Conservation (phyloP, 2,113 vertebrate genomes). For the Balaenoptera acutorostrata region DNA sequence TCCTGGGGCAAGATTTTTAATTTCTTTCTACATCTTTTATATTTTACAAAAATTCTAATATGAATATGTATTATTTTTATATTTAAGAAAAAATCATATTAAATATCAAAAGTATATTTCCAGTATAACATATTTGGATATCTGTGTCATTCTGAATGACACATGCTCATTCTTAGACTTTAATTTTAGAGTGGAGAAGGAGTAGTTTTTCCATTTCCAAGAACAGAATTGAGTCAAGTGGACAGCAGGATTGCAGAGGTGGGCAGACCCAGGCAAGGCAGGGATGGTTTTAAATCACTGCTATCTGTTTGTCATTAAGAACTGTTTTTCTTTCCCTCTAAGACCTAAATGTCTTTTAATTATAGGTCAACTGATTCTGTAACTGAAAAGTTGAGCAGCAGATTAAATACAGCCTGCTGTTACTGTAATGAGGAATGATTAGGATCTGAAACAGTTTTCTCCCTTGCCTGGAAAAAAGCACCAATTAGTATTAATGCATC, state of each 20-base stretch:
- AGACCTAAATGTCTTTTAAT: slow-evolving; percentile 53
- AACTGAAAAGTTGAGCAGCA: slow-evolving; percentile 59
- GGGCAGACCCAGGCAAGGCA: background rate
- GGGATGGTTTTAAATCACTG: background rate
- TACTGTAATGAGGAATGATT: slow-evolving; percentile 78
- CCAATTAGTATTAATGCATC: slow-evolving; percentile 85
- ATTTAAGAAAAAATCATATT: background rate
- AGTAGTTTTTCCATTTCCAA: background rate
- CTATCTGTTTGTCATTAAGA: slow-evolving; percentile 45
- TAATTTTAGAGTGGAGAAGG: background rate
- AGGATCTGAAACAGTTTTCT: slow-evolving; percentile 71
- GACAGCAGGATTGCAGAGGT: background rate
- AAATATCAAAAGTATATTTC: background rate
- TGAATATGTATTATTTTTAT: background rate
- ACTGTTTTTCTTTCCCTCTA: slow-evolving; percentile 45
- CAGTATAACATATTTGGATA: background rate
- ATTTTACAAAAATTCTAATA: background rate
- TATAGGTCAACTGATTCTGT: slow-evolving; percentile 61
- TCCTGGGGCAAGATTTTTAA: background rate
- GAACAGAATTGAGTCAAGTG: background rate
- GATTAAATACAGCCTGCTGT: slow-evolving; percentile 75
- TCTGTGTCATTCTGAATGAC: background rate
- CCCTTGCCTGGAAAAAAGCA: slow-evolving; percentile 54
- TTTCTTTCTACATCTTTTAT: background rate
- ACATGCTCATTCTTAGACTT: background rate